Conservation (phyloP, 2,113 vertebrate species). For the Thermophis baileyi region DNA sequence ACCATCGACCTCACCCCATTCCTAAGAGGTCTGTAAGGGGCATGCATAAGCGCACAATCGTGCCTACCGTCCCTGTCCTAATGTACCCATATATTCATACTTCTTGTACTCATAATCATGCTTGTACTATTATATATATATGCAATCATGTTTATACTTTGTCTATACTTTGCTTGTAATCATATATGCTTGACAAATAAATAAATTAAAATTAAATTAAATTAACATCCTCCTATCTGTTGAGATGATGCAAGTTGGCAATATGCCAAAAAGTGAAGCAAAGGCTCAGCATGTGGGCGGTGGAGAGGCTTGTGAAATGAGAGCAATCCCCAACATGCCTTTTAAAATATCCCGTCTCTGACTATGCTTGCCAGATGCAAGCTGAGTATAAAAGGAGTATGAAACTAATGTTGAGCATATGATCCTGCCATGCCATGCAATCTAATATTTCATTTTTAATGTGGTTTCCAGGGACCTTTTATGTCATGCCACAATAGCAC, state of each 20-base stretch:
- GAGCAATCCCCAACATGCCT: background rate
- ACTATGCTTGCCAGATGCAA: background rate
- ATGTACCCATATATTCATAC: no score
- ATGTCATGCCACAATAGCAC: background rate
- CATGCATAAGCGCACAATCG: no score
- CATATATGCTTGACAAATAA: no score
- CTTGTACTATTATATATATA: no score
- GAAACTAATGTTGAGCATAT: background rate
- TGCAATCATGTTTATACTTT: no score
- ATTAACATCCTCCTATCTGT: background rate
- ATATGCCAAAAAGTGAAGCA: background rate
- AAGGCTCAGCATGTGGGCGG: background rate
- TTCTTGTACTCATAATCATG: no score
- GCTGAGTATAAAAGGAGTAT: background rate
- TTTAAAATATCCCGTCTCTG: background rate
- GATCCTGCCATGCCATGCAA: background rate
- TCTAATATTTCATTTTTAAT: no score
- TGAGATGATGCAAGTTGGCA: background rate
- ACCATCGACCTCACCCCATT: no score
- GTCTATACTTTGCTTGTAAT: no score
- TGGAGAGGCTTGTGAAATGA: background rate
- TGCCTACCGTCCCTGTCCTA: no score
- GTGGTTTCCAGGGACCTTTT: background rate
- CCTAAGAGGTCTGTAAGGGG: no score
- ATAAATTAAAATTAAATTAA: no score